phyloP scores from a whole-genome alignment of 1,140 invertebrate genomes.

The Drosophila pseudoobscura region DNA sequence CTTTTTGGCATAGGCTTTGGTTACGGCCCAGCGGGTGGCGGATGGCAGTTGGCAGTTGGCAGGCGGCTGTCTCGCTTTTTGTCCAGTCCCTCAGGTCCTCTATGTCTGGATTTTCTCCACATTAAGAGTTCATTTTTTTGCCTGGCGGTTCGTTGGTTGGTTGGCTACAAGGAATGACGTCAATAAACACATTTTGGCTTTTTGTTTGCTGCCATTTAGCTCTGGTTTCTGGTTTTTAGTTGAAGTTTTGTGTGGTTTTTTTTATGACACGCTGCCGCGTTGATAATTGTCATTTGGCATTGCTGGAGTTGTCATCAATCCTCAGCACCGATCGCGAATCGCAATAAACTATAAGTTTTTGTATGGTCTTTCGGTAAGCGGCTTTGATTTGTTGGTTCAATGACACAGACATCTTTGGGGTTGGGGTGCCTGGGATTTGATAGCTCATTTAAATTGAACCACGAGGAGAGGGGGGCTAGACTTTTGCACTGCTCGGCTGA shows the following conservation, averaged over 20 bases:
- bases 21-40: conserved; percentile 56
- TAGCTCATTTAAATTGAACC: conserved; percentile 71
- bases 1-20: conserved; percentile 34
- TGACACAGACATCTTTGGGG: conserved; percentile 46
- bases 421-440: conserved; percentile 68
- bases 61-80: background rate
- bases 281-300: conserved; percentile 72
- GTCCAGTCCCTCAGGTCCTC: conserved; percentile 32
- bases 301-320: conserved; percentile 75
- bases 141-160: conserved; percentile 40
- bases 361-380: conserved; percentile 55
- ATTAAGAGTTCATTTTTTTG: conserved; percentile 34
- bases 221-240: conserved; percentile 35
- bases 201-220: conserved; percentile 57
- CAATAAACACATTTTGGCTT: conserved; percentile 74
- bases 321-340: conserved; percentile 46
- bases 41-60: conserved; percentile 5
- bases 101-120: conserved; percentile 64
- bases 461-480: background rate
- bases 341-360: conserved; percentile 67
- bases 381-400: conserved; percentile 77
- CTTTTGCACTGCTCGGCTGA: conserved; percentile 2
- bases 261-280: conserved; percentile 61
- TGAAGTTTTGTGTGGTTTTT: conserved; percentile 29
- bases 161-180: conserved; percentile 61